Conservation (phyloP, 2,113 vertebrate species). For the Laticauda colubrina region DNA sequence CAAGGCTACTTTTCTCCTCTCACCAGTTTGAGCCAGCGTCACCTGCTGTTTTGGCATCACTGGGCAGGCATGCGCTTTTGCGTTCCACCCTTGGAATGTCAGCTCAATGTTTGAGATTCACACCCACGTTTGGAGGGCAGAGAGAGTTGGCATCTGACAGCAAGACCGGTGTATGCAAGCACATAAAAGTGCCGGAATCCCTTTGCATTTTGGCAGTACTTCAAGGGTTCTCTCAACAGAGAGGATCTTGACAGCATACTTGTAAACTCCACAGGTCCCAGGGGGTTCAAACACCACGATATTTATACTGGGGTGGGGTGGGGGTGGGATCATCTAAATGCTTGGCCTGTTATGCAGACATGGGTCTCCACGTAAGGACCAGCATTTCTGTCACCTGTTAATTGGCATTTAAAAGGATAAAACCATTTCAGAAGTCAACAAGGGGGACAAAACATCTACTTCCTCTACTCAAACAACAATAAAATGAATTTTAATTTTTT, state of each 20-base stretch:
- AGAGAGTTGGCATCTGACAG: slow-evolving; percentile 69
- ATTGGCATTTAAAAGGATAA: slow-evolving; percentile 75
- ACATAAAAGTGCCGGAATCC: slow-evolving; percentile 78
- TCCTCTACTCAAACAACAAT: background rate
- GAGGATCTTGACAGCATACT: slow-evolving; percentile 79
- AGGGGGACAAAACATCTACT: slow-evolving; percentile 16
- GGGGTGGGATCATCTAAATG: slow-evolving; percentile 66
- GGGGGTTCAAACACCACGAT: slow-evolving; percentile 75
- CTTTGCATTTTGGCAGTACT: slow-evolving; percentile 75
- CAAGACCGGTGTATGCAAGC: slow-evolving; percentile 71
- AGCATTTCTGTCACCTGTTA: slow-evolving; percentile 76
- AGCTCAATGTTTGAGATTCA: slow-evolving; percentile 78
- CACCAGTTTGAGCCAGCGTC: slow-evolving; percentile 70
- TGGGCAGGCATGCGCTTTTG: slow-evolving; percentile 73
- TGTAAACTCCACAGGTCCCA: slow-evolving; percentile 78
- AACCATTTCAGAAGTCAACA: slow-evolving; percentile 51
- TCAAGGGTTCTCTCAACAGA: slow-evolving; percentile 75
- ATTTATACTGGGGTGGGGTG: slow-evolving; percentile 65
- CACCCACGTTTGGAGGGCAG: slow-evolving; percentile 72
- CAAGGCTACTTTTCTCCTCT: slow-evolving; percentile 57
- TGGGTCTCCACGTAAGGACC: slow-evolving; percentile 57
- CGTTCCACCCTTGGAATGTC: slow-evolving; percentile 73
- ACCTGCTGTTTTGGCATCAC: slow-evolving; percentile 81
- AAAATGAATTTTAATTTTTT: background rate
- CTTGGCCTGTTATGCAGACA: slow-evolving; percentile 70